These are phyloP conservation scores for Papilio elwesi DNA, from an alignment of 2,888 invertebrate genomes.

Conservation along the genomic window DNA sequence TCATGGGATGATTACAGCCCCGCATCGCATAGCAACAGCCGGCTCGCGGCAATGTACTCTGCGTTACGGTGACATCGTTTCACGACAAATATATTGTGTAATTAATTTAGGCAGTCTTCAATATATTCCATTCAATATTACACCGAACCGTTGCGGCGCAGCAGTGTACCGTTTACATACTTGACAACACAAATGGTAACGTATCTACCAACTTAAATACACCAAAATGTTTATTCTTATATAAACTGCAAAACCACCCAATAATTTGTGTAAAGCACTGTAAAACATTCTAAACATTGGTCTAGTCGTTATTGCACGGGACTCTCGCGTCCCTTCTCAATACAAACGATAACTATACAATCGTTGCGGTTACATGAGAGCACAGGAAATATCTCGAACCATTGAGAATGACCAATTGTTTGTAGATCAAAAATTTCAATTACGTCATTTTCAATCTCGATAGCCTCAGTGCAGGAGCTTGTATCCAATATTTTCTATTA, in stretches of 20 bases:
- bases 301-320: conserved; percentile 81
- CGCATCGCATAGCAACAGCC: not conserved
- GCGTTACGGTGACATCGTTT: conserved; percentile 65
- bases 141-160: conserved; percentile 69
- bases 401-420: conserved; percentile 53
- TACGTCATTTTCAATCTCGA: conserved; percentile 16
- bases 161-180: conserved; percentile 73
- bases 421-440: conserved; percentile 44
- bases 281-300: conserved; percentile 83
- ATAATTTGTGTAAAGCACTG: conserved; percentile 76
- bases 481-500: not conserved
- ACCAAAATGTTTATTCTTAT: conserved; percentile 68
- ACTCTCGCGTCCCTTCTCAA: conserved; percentile 57
- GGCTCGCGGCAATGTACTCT: not conserved
- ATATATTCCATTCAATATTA: conserved; percentile 76
- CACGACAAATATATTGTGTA: conserved; percentile 74
- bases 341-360: conserved; percentile 64
- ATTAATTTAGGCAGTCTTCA: conserved; percentile 84
- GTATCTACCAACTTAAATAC: conserved; percentile 72
- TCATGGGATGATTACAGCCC: not conserved
- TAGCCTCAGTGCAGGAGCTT: not conserved
- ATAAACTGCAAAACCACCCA: conserved; percentile 76
- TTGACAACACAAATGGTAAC: conserved; percentile 78
- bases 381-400: conserved; percentile 42
- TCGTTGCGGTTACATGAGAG: conserved; percentile 60